A percentile compares a stretch with the other conserved stretches of the same genome.
phyloP scores from a whole-genome alignment of 2,797 vertebrate genomes.

The Pseudochaenichthys georgianus region DNA sequence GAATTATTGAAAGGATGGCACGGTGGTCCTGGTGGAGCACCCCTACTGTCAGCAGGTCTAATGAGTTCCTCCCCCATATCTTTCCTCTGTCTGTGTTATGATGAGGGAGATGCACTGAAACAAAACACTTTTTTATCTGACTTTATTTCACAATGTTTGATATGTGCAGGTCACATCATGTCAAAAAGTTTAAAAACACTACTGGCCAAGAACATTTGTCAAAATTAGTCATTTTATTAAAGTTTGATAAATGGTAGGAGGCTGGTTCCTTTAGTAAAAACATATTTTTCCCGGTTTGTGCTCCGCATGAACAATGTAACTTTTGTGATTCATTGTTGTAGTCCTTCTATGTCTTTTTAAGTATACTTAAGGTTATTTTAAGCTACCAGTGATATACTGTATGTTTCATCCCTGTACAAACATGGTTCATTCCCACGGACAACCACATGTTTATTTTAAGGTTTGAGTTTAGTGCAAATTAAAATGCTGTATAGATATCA shows the following conservation, averaged over 20 bases:
- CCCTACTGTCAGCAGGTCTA: constrained; percentile 9
- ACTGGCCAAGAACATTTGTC: not conserved
- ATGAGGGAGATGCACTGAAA: not conserved
- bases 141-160: constrained; percentile 1
- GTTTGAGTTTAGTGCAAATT: not conserved
- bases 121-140: not conserved
- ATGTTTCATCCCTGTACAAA: not conserved
- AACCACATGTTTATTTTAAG: not conserved
- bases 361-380: no score
- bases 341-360: not conserved
- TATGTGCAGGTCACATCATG: not conserved
- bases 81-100: constrained; percentile 5
- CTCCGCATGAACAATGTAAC: no score
- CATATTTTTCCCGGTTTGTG: no score
- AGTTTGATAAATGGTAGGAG: no score
- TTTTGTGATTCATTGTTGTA: not conserved
- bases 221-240: no score
- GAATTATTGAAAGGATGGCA: constrained; percentile 26
- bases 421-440: constrained; percentile 1
- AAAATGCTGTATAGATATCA: not conserved
- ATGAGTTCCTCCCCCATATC: constrained; percentile 2
- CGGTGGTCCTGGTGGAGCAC: not conserved
- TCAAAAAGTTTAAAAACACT: not conserved
- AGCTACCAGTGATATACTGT: not conserved
- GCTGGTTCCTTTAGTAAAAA: no score